Conservation (phyloP, 2,888 invertebrate species). For the Steinernema hermaphroditum region DNA sequence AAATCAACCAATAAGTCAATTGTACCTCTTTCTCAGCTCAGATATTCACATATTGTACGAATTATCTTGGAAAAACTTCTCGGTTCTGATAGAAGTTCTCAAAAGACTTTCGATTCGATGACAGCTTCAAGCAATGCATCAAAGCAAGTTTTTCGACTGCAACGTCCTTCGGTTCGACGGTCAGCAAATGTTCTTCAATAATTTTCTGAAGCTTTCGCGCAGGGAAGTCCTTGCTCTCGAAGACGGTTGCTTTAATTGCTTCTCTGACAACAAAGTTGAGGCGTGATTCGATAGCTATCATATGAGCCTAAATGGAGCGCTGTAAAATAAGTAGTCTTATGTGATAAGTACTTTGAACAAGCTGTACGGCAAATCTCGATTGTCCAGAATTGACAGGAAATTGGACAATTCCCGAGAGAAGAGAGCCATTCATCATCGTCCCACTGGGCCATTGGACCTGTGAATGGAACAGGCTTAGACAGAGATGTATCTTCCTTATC, state of each 20-base stretch:
- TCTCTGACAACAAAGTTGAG: conserved; percentile 85
- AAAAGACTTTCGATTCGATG: conserved; percentile 90
- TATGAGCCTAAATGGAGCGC: conserved; percentile 62
- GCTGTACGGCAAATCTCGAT: conserved; percentile 88
- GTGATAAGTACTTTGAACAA: conserved; percentile 76
- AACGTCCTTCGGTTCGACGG: conserved; percentile 43
- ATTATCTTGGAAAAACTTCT: conserved; percentile 83
- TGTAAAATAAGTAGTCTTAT: background rate
- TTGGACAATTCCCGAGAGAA: conserved; percentile 67
- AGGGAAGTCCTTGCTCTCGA: conserved; percentile 76
- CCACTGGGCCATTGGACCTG: conserved; percentile 45
- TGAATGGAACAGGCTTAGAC: conserved; percentile 43
- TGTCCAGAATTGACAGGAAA: conserved; percentile 77
- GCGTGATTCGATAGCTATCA: conserved; percentile 92
- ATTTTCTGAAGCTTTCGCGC: conserved; percentile 76
- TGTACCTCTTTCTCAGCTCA: conserved; percentile 59
- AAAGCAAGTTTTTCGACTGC: conserved; percentile 49
- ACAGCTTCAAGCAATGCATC: conserved; percentile 74
- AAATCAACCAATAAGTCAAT: no score
- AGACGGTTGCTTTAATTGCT: conserved; percentile 87
- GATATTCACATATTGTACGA: conserved; percentile 97
- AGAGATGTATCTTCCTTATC: conserved; percentile 51
- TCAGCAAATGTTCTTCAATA: conserved; percentile 44
- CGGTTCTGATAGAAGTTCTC: conserved; percentile 86
- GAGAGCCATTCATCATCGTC: conserved; percentile 67